Evolutionary conservation across 2,113 vertebrate species (phyloP), one percentile per base, ranked within the genome.

Genomic region (Podiceps cristatus): DNA sequence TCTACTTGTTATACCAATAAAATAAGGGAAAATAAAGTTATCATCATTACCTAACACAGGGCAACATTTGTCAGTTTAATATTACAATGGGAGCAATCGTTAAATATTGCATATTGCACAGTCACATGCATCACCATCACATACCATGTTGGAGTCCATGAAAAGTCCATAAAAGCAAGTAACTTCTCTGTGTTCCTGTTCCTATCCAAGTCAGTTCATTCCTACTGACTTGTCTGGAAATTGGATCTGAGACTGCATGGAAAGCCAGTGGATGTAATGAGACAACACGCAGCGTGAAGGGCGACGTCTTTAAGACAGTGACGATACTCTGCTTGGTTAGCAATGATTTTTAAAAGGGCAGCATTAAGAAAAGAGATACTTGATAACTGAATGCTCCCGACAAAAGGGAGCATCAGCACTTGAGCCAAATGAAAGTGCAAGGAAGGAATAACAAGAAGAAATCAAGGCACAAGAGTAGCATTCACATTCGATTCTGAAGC

Each of bases 221-320:
- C 75, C 35, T 23, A 0, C 11, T 73, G 90, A 66, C 59, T 77
- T 50, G 45, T 29, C 49, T 60, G 90, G 88, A 50, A 74, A 50
- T 31, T 7, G n/a, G 44, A 11, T 3, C 8, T 37, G 67, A 59
- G 78, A 13, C 33, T 47, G 55, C 29, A 14, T 8, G 10, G 9
- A 47, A 47, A 75, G 74, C 14, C 45, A n/a, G 85, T 2, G 72
- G 67, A n/a, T 63, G 44, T 5, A 14, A 37, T 1, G 35, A 55
- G 55, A 44, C 80, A n/a, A 72, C 9, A 5, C 4, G 37, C 50
- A 60, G 84, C 0, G 0, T 13, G 25, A n/a, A 78, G 74, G 44
- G 66, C 1, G 2, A 27, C 0, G 1, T 47, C 50, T 62, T 33
- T 5, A 4, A 63, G 73, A 7, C 23, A 22, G 29, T 4, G 77